Percentiles rank a stretch among this genome's conserved stretches.
These are phyloP conservation scores for Hypsibius dujardini DNA, from an alignment of 1,140 invertebrate genomes.

Conservation along the genomic window DNA sequence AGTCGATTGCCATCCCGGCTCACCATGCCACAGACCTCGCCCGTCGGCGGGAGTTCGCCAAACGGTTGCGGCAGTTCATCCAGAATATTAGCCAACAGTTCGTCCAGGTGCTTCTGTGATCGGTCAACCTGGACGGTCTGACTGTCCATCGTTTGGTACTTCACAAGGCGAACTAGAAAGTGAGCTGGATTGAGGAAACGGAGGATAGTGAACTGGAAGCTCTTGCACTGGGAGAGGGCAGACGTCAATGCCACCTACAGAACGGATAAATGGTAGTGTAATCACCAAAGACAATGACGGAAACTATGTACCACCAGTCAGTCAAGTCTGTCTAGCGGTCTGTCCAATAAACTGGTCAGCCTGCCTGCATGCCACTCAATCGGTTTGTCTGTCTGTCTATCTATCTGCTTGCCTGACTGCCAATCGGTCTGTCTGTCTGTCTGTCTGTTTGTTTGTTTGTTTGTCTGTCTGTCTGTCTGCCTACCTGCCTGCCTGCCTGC, in stretches of 20 bases:
- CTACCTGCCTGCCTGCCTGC: no score
- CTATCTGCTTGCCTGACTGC: no score
- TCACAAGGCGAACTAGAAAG: neutral
- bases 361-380: no score
- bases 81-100: neutral
- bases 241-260: neutral
- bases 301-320: no score
- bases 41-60: neutral
- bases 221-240: neutral
- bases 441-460: no score
- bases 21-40: neutral
- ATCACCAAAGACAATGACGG: no score
- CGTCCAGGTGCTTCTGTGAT: neutral
- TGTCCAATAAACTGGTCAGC: no score
- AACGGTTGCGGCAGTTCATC: neutral
- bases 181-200: slow-evolving; percentile 2
- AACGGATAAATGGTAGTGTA: no score
- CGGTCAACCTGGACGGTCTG: neutral
- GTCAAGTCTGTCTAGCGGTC: no score
- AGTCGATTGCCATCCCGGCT: neutral
- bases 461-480: no score
- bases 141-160: neutral
- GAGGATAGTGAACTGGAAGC: neutral
- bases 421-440: no score
- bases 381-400: no score